Percentiles rank a stretch among this genome's conserved stretches.
Evolutionary conservation across 2,113 vertebrate species (phyloP).

Genomic region (Protobothrops flavoviridis): DNA sequence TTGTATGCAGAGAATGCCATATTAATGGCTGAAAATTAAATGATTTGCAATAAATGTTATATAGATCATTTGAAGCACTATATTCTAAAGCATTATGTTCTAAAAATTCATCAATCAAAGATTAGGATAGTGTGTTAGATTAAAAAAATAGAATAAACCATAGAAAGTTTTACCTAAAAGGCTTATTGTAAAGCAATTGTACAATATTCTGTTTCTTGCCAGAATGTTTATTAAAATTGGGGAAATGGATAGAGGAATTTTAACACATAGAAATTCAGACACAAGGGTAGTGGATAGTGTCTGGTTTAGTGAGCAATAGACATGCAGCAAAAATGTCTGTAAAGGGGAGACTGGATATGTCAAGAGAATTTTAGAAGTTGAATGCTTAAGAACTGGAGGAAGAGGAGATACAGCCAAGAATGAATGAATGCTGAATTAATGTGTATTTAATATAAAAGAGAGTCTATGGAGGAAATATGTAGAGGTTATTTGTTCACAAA

Average conservation of each 20-base stretch:
- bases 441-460: background rate
- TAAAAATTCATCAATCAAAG: background rate
- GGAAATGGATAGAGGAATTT: background rate
- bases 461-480: background rate
- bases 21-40: background rate
- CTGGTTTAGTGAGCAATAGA: background rate
- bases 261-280: background rate
- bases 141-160: background rate
- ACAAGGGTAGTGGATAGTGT: background rate
- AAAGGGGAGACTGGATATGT: background rate
- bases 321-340: background rate
- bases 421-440: background rate
- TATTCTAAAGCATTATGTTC: background rate
- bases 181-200: background rate
- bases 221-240: background rate
- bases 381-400: background rate
- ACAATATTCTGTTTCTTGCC: background rate
- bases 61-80: background rate
- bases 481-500: background rate
- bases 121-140: background rate
- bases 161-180: background rate
- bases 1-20: background rate
- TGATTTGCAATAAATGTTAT: background rate
- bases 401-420: background rate
- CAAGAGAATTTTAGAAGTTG: background rate